Evolutionary conservation across 2,797 vertebrate genomes (phyloP).

Genomic region (Crax fasciolata): DNA sequence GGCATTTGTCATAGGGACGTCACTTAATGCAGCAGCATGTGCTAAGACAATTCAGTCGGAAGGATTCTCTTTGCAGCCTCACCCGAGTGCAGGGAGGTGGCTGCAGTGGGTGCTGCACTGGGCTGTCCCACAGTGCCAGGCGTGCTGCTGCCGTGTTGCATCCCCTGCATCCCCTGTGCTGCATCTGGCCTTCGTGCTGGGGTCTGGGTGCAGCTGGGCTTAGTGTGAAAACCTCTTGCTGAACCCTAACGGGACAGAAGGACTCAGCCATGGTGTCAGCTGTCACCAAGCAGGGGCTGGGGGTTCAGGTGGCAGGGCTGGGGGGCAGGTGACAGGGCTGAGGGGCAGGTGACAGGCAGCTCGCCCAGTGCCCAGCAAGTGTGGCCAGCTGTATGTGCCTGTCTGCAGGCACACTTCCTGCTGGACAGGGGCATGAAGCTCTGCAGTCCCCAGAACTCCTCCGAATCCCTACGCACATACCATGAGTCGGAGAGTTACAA

Average conservation of each 20-base stretch:
- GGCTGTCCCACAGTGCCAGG: accelerated
- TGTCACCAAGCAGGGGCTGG: background rate
- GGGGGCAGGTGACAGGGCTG: too few relatives aligned
- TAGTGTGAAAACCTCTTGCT: accelerated
- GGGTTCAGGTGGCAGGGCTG: too few relatives aligned
- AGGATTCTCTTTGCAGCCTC: background rate
- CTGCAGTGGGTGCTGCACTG: accelerated
- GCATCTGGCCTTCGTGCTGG: background rate
- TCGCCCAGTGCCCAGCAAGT: too few relatives aligned
- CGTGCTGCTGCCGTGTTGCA: background rate
- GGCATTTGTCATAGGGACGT: accelerated
- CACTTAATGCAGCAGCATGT: background rate
- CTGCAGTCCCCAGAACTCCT: background rate
- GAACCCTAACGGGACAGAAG: background rate
- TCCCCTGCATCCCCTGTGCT: accelerated
- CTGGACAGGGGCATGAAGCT: background rate
- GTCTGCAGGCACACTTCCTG: background rate
- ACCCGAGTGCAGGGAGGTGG: accelerated
- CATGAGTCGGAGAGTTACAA: accelerated
- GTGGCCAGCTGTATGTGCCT: too few relatives aligned
- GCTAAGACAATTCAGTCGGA: accelerated
- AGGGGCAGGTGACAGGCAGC: too few relatives aligned
- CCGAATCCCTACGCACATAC: accelerated
- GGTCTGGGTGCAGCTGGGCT: background rate
- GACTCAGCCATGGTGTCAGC: background rate